A percentile compares a stretch with the other conserved stretches of the same genome.
Conservation (phyloP, 2,888 invertebrate species). For the Pherbina coryleti region DNA sequence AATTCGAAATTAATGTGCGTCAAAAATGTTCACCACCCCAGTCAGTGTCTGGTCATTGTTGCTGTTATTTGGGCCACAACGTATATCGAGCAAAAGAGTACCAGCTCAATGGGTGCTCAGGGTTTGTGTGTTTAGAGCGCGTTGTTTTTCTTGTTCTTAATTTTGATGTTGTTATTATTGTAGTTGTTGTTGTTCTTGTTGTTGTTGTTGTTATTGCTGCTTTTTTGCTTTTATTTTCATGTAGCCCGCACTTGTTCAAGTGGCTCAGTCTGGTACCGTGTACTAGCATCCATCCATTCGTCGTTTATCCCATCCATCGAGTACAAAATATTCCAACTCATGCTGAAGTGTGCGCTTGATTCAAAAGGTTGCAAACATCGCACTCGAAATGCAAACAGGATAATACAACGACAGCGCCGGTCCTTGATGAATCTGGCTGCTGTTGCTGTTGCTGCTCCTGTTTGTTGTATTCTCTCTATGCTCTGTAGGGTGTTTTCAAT, state of each 20-base stretch:
- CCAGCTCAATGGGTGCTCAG: conserved; percentile 2
- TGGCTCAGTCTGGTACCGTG: conserved; percentile 1
- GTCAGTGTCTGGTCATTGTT: background rate
- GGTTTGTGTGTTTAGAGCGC: conserved; percentile 13
- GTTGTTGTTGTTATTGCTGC: conserved; percentile 12
- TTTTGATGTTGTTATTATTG: conserved; percentile 10
- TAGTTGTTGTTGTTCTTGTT: background rate
- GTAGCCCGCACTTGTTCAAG: conserved; percentile 32
- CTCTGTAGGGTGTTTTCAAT: conserved; percentile 15
- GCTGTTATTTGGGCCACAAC: background rate
- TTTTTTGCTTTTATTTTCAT: conserved; percentile 20
- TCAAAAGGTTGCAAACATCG: conserved; percentile 54
- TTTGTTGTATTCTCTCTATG: background rate
- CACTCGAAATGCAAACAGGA: conserved; percentile 62
- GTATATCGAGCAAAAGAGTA: background rate
- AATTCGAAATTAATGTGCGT: conserved; percentile 71
- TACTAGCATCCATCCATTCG: background rate
- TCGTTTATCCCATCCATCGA: background rate
- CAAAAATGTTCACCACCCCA: conserved; percentile 37
- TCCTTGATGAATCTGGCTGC: conserved; percentile 18
- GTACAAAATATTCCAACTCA: background rate
- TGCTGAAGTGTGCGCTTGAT: conserved; percentile 18
- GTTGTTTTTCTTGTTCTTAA: conserved; percentile 11
- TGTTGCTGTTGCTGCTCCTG: background rate
- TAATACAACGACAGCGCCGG: conserved; percentile 10